phyloP scores from a whole-genome alignment of 1,140 invertebrate genomes.

The Neodiprion fabricii region DNA sequence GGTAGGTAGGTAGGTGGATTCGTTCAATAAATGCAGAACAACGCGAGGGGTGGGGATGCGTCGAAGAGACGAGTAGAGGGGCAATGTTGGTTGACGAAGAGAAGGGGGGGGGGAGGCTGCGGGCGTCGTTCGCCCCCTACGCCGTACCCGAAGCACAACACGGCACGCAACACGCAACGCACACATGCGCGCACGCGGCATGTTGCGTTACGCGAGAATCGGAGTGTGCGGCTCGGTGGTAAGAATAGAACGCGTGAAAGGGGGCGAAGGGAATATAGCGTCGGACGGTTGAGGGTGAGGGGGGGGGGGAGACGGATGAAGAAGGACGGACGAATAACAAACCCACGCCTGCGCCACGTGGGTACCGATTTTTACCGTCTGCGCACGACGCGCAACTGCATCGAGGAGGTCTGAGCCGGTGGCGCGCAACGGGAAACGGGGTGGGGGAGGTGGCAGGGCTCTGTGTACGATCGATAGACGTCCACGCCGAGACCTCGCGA shows the following conservation, averaged over 20 bases:
- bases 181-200: too few species aligned
- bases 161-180: not conserved
- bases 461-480: not conserved
- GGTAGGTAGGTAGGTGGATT: constrained; percentile 19
- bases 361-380: constrained; percentile 20
- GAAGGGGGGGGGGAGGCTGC: not conserved
- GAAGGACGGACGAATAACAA: constrained; percentile 43
- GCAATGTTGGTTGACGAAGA: too few species aligned
- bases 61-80: constrained; percentile 13
- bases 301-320: constrained; percentile 15
- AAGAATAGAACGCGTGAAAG: constrained; percentile 14
- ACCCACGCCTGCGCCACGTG: constrained; percentile 52
- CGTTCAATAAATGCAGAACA: constrained; percentile 45
- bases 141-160: too few species aligned
- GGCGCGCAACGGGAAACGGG: not conserved
- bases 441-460: not conserved
- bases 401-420: not conserved
- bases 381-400: not conserved
- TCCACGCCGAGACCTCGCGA: not conserved
- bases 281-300: not conserved
- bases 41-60: not conserved
- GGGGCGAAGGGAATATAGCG: not conserved
- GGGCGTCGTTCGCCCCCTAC: too few species aligned
- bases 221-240: constrained; percentile 9
- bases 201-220: too few species aligned